Evolutionary conservation across 2,888 invertebrate species (phyloP).

Genomic region (Rhodophaea formosa): DNA sequence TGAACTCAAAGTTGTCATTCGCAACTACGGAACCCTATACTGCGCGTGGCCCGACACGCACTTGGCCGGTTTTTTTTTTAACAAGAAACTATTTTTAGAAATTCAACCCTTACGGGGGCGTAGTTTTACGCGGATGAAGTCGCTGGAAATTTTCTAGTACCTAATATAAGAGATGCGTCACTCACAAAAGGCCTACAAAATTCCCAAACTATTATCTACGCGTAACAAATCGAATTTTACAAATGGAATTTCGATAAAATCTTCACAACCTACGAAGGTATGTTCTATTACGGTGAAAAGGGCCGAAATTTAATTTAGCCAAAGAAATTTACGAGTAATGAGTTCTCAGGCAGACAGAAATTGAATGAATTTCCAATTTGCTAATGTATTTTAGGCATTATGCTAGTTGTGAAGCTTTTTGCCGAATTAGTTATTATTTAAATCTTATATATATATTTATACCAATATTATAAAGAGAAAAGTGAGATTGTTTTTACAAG

Average conservation of each 20-base stretch:
- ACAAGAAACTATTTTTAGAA: no score
- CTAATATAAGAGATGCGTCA: neutral
- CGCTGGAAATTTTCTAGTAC: neutral
- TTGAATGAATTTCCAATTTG: neutral
- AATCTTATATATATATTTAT: no score
- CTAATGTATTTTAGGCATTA: neutral
- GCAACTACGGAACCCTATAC: no score
- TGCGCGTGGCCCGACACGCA: no score
- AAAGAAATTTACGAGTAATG: constrained; percentile 2
- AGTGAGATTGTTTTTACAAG: no score
- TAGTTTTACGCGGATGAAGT: no score
- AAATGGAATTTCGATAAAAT: constrained; percentile 8
- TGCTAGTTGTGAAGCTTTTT: neutral
- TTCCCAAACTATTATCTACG: neutral
- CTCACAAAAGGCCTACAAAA: neutral
- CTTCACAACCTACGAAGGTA: neutral
- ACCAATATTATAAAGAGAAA: no score
- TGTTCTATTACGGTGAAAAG: constrained; percentile 4
- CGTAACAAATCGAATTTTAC: constrained; percentile 1
- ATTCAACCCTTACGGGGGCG: no score
- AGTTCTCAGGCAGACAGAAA: neutral
- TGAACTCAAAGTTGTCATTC: no score
- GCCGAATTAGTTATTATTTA: no score
- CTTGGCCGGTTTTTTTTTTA: no score
- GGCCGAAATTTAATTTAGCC: neutral